Percentiles rank a stretch among this genome's conserved stretches.
phyloP scores from a whole-genome alignment of 2,797 vertebrate genomes.

The Pipistrellus pygmaeus region DNA sequence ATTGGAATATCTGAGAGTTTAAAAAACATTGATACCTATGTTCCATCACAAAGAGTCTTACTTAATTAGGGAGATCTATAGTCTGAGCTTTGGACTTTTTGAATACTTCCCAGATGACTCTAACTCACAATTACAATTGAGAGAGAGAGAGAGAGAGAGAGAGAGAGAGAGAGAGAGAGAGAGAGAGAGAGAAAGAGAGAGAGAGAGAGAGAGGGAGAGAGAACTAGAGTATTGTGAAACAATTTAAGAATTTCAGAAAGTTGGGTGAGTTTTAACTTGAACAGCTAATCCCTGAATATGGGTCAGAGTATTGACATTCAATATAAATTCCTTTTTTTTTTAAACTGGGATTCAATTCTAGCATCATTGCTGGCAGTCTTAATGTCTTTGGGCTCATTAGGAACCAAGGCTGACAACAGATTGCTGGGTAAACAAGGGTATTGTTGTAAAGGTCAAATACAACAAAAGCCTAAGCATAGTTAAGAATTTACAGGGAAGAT shows the following conservation, averaged over 20 bases:
- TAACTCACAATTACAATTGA: not conserved
- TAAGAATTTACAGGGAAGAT: conserved; percentile 66
- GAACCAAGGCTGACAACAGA: conserved; percentile 25
- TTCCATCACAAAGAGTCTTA: not conserved
- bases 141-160: not conserved
- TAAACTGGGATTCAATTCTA: not conserved
- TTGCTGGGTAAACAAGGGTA: not conserved
- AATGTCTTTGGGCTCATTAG: conserved; percentile 29
- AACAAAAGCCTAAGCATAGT: conserved; percentile 47
- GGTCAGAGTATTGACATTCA: not conserved
- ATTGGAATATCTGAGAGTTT: not conserved
- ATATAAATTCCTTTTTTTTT: not conserved
- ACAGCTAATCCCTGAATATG: not conserved
- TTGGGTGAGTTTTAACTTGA: not conserved
- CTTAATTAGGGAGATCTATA: not conserved
- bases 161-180: no score
- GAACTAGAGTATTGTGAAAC: not conserved
- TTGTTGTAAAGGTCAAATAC: conserved; percentile 66
- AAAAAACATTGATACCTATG: not conserved
- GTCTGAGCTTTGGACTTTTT: not conserved
- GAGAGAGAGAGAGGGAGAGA: no score
- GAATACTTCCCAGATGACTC: not conserved
- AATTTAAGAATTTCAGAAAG: conserved; percentile 17
- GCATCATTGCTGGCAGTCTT: conserved; percentile 28
- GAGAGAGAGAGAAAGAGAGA: no score